Percentiles rank a stretch among this genome's conserved stretches.
Conservation (phyloP, 2,888 invertebrate genomes). For the Polietes domitor region DNA sequence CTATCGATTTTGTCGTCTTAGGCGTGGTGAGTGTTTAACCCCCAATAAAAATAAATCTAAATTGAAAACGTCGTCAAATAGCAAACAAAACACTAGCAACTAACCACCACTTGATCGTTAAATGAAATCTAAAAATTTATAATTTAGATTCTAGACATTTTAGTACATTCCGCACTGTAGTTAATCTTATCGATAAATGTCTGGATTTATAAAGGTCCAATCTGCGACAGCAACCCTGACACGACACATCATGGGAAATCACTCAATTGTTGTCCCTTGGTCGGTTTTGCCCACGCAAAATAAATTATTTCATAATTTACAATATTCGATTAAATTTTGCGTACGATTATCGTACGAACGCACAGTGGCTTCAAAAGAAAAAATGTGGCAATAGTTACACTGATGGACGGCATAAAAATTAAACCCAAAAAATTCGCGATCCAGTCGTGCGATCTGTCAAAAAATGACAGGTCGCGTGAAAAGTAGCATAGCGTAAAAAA, state of each 20-base stretch:
- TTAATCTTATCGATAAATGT: slow-evolving; percentile 12
- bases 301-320: slow-evolving; percentile 48
- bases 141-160: slow-evolving; percentile 4
- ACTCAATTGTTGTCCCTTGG: not conserved
- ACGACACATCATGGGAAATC: not conserved
- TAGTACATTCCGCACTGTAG: not conserved
- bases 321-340: slow-evolving; percentile 13
- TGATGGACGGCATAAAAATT: no score
- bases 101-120: not conserved
- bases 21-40: no score
- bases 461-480: no score
- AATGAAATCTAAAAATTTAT: not conserved
- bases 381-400: no score
- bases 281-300: not conserved
- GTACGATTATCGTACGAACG: slow-evolving; percentile 6
- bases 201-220: not conserved
- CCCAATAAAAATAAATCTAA: no score
- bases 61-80: not conserved
- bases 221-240: not conserved
- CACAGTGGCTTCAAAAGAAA: not conserved
- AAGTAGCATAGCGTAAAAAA: no score
- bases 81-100: not conserved
- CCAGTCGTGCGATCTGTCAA: no score
- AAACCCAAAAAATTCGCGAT: no score
- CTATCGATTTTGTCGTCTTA: not conserved